These are phyloP conservation scores for Cosmia trapezina DNA, from an alignment of 2,888 invertebrate species.

Conservation along the genomic window DNA sequence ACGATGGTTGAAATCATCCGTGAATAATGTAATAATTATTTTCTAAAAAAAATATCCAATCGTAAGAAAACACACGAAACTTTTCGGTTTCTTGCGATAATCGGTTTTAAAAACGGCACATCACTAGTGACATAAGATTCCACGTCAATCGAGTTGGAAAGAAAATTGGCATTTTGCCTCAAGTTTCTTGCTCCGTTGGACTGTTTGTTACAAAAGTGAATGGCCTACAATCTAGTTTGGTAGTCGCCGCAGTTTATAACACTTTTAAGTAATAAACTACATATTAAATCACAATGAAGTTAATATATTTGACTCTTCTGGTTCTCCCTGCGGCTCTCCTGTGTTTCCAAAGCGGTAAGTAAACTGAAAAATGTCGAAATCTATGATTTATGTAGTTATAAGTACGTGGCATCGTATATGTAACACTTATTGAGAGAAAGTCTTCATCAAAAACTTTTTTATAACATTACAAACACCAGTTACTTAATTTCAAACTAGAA, in stretches of 20 bases:
- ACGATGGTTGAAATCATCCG: background rate
- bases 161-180: constrained; percentile 86
- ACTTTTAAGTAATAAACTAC: constrained; percentile 67
- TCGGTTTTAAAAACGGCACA: constrained; percentile 62
- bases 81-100: constrained; percentile 15
- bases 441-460: constrained; percentile 24
- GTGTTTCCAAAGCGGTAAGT: constrained; percentile 94
- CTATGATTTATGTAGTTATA: constrained; percentile 64
- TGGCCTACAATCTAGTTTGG: constrained; percentile 79
- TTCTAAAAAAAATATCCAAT: background rate
- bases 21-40: background rate
- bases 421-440: constrained; percentile 78
- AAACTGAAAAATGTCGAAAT: constrained; percentile 70
- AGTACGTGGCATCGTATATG: constrained; percentile 86
- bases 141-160: constrained; percentile 91
- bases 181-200: constrained; percentile 79
- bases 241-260: constrained; percentile 73
- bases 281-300: constrained; percentile 91
- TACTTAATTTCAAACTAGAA: background rate
- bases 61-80: background rate
- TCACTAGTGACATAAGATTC: constrained; percentile 87
- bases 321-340: constrained; percentile 93
- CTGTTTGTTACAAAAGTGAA: constrained; percentile 84
- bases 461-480: background rate
- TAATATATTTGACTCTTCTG: constrained; percentile 91